Base-by-base conservation (phyloP, 2,797 vertebrate genomes). In the Rhyacichthys aspro region DNA sequence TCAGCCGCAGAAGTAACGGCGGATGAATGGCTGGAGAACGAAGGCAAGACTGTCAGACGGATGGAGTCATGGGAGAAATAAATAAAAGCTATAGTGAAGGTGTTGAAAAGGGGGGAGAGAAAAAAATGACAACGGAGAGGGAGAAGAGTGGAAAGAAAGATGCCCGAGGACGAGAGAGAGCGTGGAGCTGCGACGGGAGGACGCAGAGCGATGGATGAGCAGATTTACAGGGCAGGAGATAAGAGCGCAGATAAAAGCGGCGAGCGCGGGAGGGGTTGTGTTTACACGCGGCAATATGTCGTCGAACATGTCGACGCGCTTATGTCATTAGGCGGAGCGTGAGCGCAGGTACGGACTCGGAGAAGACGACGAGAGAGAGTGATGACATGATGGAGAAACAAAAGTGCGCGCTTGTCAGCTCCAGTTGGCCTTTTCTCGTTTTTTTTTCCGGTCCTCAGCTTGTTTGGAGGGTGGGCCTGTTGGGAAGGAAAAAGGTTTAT, bases 171-270 rank as follows among this genome's bases (percentile, higher is more conserved):
- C 55, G 70, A 75, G 77, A 71, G 65, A 62, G 59, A 54, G 78
- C 23, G 78, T 72, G 74, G 23, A 70, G 72, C 47, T 60, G 79
- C 83, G 78, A 76, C 66, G 76, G n/a, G 81, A 74, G 64, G 59
- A 78, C 66, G 67, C 75, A 69, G 76, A 76, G 80, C 49, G 71
- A 83, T 75, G 81, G 74, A 84, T 75, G 84, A 75, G 72, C 70
- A 85, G 83, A 86, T 86, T 84, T 82, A 70, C 76, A 86, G 81
- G 73, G 68, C 79, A 75, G 74, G 49, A 78, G 83, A 86, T 81
- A 79, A 77, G 70, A 69, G 65, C 71, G 64, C 68, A 80, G 83
- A 86, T 82, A 81, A 82, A 85, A 85, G 78, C 70, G 43, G 41
- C 19, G 49, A 4, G 38, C 57, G 33, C 68, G 63, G 55, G 71